phyloP scores from a whole-genome alignment of 2,888 invertebrate genomes.

The Nymphalis polychloros region DNA sequence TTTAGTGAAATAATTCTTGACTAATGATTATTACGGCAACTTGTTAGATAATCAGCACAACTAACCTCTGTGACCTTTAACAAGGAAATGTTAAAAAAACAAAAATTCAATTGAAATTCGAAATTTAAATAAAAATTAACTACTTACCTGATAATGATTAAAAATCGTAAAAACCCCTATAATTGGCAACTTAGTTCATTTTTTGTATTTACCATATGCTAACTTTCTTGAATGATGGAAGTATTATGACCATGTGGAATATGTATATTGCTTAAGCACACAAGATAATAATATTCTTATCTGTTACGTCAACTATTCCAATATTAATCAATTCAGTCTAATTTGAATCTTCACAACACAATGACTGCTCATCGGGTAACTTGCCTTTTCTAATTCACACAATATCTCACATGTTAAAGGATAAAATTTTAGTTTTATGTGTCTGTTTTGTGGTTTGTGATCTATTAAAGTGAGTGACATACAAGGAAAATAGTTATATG shows the following conservation, averaged over 20 bases:
- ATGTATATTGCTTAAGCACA: conserved; percentile 55
- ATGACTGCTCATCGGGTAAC: conserved; percentile 75
- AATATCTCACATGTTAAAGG: conserved; percentile 22
- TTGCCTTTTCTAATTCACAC: conserved; percentile 37
- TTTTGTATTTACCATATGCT: conserved; percentile 41
- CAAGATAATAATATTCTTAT: conserved; percentile 69
- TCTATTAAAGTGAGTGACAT: conserved; percentile 27
- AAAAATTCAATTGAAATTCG: conserved; percentile 3
- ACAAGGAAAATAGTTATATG: conserved; percentile 21
- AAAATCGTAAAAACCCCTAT: not conserved
- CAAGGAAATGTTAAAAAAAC: conserved; percentile 6
- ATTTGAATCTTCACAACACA: conserved; percentile 64
- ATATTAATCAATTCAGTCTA: conserved; percentile 67
- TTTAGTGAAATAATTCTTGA: conserved; percentile 12
- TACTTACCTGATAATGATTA: conserved; percentile 34
- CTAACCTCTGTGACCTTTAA: conserved; percentile 68
- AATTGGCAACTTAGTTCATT: conserved; percentile 12
- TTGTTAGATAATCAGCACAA: conserved; percentile 61
- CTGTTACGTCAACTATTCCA: conserved; percentile 62
- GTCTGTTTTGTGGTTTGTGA: conserved; percentile 39
- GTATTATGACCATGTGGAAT: conserved; percentile 48
- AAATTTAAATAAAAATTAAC: conserved; percentile 14
- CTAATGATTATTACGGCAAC: conserved; percentile 26
- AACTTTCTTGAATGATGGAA: conserved; percentile 50
- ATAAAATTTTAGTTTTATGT: conserved; percentile 23